Evolutionary conservation across 1,140 invertebrate species (phyloP).

Genomic region (Danaus melanippus): DNA sequence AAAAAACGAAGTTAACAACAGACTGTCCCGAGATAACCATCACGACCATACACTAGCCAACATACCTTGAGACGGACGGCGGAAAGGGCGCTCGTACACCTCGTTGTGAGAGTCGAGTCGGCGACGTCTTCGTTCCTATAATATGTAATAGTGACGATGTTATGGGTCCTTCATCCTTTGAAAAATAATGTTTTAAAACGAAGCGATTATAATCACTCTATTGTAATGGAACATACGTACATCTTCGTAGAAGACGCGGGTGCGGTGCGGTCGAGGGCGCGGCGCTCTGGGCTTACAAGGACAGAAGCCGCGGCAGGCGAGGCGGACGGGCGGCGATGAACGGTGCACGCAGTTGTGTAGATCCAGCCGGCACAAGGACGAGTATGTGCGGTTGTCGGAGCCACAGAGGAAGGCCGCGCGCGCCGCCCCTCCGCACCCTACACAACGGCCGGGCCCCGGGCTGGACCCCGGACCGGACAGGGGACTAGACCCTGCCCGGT

Average conservation of each 20-base stretch:
- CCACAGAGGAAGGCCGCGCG: constrained; percentile 86
- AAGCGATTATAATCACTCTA: no score
- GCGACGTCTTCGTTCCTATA: constrained; percentile 32
- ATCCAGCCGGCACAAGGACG: constrained; percentile 88
- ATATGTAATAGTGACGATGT: not conserved
- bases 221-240: no score
- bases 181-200: no score
- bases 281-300: constrained; percentile 73
- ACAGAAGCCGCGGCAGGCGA: constrained; percentile 91
- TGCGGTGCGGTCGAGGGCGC: constrained; percentile 12
- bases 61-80: constrained; percentile 24
- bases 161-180: no score
- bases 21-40: no score
- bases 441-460: constrained; percentile 27
- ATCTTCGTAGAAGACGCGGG: constrained; percentile 7
- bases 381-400: constrained; percentile 93
- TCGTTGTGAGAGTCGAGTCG: constrained; percentile 31
- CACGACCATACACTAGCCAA: not conserved
- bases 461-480: not conserved
- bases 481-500: constrained; percentile 7
- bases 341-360: constrained; percentile 94
- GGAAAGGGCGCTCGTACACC: constrained; percentile 22
- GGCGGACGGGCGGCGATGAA: constrained; percentile 76
- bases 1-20: not conserved
- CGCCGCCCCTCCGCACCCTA: constrained; percentile 84